Evolutionary conservation across 1,140 invertebrate genomes (phyloP).

Genomic region (Bombus picipes): DNA sequence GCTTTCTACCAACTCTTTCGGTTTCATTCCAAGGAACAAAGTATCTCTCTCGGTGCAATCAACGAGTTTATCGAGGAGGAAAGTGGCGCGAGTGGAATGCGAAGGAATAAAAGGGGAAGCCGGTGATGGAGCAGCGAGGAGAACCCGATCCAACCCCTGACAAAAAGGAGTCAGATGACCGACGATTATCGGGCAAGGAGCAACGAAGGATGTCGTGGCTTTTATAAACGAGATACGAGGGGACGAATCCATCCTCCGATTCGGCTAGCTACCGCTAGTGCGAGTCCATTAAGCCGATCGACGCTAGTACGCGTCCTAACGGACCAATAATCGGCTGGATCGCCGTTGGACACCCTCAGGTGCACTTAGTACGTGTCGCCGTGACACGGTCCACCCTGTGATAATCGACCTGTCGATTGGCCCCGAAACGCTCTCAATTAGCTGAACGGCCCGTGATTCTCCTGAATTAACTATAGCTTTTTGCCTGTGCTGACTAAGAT

Average conservation of each 20-base stretch:
- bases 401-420: conserved; percentile 40
- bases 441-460: background rate
- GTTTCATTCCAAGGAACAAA: background rate
- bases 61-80: conserved; percentile 8
- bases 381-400: background rate
- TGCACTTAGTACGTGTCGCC: conserved; percentile 3
- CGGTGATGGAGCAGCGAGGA: background rate
- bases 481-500: background rate
- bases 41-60: background rate
- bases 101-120: background rate
- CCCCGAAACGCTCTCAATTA: conserved; percentile 19
- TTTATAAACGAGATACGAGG: conserved; percentile 19
- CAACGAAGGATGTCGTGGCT: background rate
- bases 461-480: background rate
- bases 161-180: conserved; percentile 7
- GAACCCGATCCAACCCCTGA: background rate
- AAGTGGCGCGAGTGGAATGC: background rate
- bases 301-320: conserved; percentile 22
- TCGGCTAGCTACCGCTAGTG: background rate
- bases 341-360: conserved; percentile 22
- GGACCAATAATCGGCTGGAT: conserved; percentile 39
- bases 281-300: conserved; percentile 46
- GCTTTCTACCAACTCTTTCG: background rate
- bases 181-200: background rate
- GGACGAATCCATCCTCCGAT: conserved; percentile 5